A percentile compares a stretch with the other conserved stretches of the same genome.
Conservation (phyloP, 2,113 vertebrate species). For the Poicephalus gulielmi region DNA sequence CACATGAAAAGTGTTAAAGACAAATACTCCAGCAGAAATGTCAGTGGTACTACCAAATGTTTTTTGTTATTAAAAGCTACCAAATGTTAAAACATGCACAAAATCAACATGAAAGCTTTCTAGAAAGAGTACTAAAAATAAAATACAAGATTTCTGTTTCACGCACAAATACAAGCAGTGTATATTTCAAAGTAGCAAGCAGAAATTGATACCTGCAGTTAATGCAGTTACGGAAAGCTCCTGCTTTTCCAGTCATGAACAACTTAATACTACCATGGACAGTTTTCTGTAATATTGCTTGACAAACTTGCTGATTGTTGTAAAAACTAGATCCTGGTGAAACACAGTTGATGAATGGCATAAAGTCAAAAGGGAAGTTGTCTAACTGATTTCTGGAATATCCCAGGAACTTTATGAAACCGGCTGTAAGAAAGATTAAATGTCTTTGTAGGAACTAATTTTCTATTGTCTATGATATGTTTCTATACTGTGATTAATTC, state of each 20-base stretch:
- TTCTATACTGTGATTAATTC: background rate
- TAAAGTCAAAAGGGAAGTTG: background rate
- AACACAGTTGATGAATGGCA: background rate
- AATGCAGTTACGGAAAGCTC: background rate
- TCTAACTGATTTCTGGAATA: background rate
- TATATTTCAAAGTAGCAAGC: background rate
- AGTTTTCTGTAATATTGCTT: background rate
- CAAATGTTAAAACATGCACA: background rate
- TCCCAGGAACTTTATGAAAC: background rate
- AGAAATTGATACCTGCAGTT: background rate
- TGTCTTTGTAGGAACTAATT: background rate
- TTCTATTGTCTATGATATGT: background rate
- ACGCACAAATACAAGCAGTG: rapidly evolving
- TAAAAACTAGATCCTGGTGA: background rate
- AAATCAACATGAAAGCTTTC: background rate
- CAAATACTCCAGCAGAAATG: background rate
- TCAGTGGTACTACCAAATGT: background rate
- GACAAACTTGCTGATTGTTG: background rate
- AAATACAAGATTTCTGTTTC: background rate
- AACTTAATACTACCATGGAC: background rate
- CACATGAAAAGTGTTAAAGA: background rate
- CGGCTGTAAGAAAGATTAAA: background rate
- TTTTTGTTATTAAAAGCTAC: background rate
- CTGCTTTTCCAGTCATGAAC: background rate
- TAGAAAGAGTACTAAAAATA: background rate